Conservation (phyloP, 2,888 invertebrate genomes). For the Spatulosminthurus flaviceps region DNA sequence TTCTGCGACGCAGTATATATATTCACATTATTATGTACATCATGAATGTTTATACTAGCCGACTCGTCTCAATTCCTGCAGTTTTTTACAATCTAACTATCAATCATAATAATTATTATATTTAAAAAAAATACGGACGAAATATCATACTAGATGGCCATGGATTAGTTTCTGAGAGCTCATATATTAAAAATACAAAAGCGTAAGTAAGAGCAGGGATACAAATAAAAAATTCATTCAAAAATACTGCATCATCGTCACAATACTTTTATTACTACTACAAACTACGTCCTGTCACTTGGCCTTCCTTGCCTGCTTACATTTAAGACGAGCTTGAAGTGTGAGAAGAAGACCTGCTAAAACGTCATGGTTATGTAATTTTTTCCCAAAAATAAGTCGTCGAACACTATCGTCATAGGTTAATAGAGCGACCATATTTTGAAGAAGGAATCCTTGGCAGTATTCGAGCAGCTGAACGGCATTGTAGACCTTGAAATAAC, state of each 20-base stretch:
- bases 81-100: too few species aligned
- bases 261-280: slow-evolving; percentile 1
- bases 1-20: slow-evolving; percentile 11
- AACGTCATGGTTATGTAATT: slow-evolving; percentile 88
- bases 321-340: slow-evolving; percentile 75
- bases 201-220: background rate
- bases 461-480: slow-evolving; percentile 86
- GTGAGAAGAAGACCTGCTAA: slow-evolving; percentile 82
- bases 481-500: slow-evolving; percentile 77
- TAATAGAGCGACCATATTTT: slow-evolving; percentile 92
- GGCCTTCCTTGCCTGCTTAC: slow-evolving; percentile 32
- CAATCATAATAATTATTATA: slow-evolving; percentile 3
- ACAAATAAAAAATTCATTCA: background rate
- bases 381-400: slow-evolving; percentile 85
- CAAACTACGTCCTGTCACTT: background rate
- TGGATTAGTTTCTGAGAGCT: background rate
- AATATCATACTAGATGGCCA: background rate
- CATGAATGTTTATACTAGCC: background rate
- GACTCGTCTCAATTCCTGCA: background rate
- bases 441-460: slow-evolving; percentile 88
- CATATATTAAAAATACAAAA: background rate
- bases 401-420: slow-evolving; percentile 92
- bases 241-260: slow-evolving; percentile 34
- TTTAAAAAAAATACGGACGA: too few species aligned
- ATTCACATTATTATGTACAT: slow-evolving; percentile 42